Base-by-base conservation (phyloP, 2,113 vertebrate genomes). In the Variabilichromis moorii region DNA sequence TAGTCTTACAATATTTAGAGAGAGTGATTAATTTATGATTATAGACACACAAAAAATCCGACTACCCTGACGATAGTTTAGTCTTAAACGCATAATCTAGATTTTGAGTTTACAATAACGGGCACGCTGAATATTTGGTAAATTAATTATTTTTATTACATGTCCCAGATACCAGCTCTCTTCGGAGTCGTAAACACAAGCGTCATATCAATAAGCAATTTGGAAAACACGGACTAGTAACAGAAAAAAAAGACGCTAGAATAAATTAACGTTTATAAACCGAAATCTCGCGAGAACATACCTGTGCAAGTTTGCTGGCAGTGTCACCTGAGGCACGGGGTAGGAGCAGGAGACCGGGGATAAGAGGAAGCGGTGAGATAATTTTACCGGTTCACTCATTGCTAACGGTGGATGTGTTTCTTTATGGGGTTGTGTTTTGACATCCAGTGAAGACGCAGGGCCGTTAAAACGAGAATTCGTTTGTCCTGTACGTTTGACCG, bases 231-330 rank as follows among this genome's bases (percentile, higher is more conserved):
- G 3, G 21, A 47, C 24, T 28, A 28, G 12, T 8, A 66, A 37
- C 19, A 7, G 10, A 5, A 21, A 66, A 63, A 71, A 66, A 66
- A 71, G 7, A 71, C 7, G 12, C 7, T 47, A 47, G 9, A 76
- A 71, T 8, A 1, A 35, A 21, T n/a, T 8, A 12, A 19, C 17
- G 9, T 35, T 37, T 53, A 31, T 17, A 31, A 28, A 5, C 9
- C 51, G 5, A 71, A 80, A 5, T 94, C 93, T 95, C 95, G 94
- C 93, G 93, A 94, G 4, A 93, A 12, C 31, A 47, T 79, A 93
- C 92, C 89, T 93, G 90, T 80, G 78, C 11, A 61, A 12, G 76
- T 87, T 71, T 50, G 80, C 57, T 82, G 73, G 50, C 24, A 37
- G 63, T 83, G 90, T 90, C 88, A 95, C 89, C 89, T 92, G 90